Evolutionary conservation across 2,888 invertebrate species (phyloP).

Genomic region (Cetonia aurata): DNA sequence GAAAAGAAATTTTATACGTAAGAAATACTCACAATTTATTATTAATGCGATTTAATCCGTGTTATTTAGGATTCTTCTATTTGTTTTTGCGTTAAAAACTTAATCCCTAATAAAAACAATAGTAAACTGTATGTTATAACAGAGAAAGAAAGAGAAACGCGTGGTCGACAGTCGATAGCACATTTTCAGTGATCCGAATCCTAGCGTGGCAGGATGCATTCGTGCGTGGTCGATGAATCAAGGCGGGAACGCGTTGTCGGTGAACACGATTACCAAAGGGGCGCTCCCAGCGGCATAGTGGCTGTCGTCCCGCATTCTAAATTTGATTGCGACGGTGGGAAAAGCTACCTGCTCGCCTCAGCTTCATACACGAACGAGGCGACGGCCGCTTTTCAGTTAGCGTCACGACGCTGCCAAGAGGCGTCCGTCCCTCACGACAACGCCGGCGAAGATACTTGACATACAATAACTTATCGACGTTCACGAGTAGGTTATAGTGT

Average conservation of each 20-base stretch:
- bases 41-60: too few relatives aligned
- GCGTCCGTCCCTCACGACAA: constrained; percentile 24
- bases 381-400: constrained; percentile 51
- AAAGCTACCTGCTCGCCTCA: constrained; percentile 49
- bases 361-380: constrained; percentile 23
- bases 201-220: constrained; percentile 10
- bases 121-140: too few relatives aligned
- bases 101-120: too few relatives aligned
- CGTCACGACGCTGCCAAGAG: constrained; percentile 49
- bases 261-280: constrained; percentile 24
- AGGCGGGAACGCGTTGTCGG: constrained; percentile 8
- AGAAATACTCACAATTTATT: too few relatives aligned
- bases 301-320: constrained; percentile 45
- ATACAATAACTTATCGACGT: not conserved
- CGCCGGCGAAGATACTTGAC: not conserved
- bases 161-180: constrained; percentile 7
- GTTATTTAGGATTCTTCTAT: too few relatives aligned
- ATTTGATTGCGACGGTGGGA: constrained; percentile 51
- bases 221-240: constrained; percentile 31
- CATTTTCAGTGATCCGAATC: constrained; percentile 26
- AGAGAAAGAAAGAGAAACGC: too few relatives aligned
- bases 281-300: constrained; percentile 23
- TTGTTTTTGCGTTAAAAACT: too few relatives aligned
- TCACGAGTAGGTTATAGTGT: too few relatives aligned
- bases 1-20: too few relatives aligned